Conservation (phyloP, 2,797 vertebrate genomes). For the Helicolenus hilgendorfi region DNA sequence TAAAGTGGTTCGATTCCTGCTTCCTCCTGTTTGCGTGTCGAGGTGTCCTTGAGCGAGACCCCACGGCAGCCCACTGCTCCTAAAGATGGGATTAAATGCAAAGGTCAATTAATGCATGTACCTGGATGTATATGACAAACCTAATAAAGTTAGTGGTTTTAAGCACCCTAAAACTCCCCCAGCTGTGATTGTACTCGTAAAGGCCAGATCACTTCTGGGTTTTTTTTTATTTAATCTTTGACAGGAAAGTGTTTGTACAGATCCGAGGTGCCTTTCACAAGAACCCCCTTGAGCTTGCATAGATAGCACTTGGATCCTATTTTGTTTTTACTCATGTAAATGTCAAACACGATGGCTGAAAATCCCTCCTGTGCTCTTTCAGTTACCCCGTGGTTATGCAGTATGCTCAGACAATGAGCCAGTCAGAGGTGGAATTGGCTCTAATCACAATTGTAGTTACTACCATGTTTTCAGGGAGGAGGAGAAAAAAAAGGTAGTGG, state of each 20-base stretch:
- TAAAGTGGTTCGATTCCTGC: too few relatives aligned
- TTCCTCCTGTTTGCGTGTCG: too few relatives aligned
- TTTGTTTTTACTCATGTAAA: conserved; percentile 49
- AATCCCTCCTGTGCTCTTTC: conserved; percentile 4
- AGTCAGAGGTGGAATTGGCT: conserved; percentile 51
- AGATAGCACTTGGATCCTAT: neutral
- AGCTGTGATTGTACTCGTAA: neutral
- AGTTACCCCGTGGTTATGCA: neutral
- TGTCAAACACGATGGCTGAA: conserved; percentile 27
- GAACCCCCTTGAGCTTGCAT: neutral
- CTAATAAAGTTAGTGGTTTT: too few relatives aligned
- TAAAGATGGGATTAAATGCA: too few relatives aligned
- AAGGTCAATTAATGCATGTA: too few relatives aligned
- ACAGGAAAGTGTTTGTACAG: neutral
- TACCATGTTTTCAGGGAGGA: conserved; percentile 31
- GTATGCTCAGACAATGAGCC: conserved; percentile 24
- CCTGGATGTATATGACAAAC: too few relatives aligned
- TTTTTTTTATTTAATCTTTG: neutral
- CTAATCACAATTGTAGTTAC: conserved; percentile 34
- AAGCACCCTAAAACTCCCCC: too few relatives aligned
- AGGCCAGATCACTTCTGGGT: neutral
- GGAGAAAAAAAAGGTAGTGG: conserved; percentile 26
- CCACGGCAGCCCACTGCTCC: too few relatives aligned
- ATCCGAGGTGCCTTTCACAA: conserved; percentile 11
- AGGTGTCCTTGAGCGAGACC: too few relatives aligned